Evolutionary conservation across 2,113 vertebrate species (phyloP).

Genomic region (Grammomys surdaster): DNA sequence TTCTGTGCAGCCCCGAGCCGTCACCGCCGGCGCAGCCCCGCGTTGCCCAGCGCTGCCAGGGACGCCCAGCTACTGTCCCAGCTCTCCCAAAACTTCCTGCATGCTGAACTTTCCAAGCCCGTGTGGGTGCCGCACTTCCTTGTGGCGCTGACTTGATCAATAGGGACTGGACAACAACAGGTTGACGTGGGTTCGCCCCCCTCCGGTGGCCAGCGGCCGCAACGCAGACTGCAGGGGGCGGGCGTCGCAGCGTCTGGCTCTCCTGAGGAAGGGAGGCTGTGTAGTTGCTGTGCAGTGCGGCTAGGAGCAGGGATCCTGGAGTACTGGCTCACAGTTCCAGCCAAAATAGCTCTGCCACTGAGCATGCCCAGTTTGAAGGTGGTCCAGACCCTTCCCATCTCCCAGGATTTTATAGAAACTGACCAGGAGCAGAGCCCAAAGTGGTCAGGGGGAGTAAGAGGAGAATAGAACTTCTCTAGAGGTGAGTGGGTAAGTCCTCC

Average conservation of each 20-base stretch:
- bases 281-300: neutral
- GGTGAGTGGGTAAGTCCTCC: neutral
- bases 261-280: neutral
- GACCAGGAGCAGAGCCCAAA: too few species aligned
- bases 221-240: conserved; percentile 62
- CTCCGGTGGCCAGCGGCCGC: conserved; percentile 71
- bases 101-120: conserved; percentile 72
- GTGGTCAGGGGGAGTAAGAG: neutral
- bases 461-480: too few species aligned
- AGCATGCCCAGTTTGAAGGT: conserved; percentile 20
- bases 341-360: neutral
- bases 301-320: neutral
- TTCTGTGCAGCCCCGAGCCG: neutral
- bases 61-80: conserved; percentile 63
- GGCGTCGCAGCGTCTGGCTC: neutral
- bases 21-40: neutral
- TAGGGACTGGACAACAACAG: conserved; percentile 70
- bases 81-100: conserved; percentile 82
- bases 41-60: neutral
- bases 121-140: conserved; percentile 71
- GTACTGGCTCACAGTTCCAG: rapidly evolving
- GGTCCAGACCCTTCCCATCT: neutral
- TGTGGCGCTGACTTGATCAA: conserved; percentile 26
- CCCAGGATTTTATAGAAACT: too few species aligned
- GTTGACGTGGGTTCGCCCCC: conserved; percentile 73